phyloP scores from a whole-genome alignment of 2,888 invertebrate species.

The Pollenia griseotomentosa region DNA sequence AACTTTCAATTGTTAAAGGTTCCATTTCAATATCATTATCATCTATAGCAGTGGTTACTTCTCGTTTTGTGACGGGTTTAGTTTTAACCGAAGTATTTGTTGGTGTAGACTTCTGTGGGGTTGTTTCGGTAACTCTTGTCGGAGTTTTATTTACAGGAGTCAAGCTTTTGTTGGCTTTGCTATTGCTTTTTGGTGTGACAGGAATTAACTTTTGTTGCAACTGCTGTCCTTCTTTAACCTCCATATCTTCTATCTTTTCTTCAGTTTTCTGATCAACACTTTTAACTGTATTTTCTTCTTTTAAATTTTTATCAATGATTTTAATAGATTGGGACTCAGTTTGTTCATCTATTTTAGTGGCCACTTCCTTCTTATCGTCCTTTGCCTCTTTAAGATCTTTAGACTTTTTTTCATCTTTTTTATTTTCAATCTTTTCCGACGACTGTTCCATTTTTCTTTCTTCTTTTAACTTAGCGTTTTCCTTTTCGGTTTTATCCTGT shows the following conservation, averaged over 20 bases:
- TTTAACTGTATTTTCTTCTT: slow-evolving; percentile 47
- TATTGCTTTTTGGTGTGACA: slow-evolving; percentile 43
- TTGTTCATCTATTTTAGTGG: slow-evolving; percentile 40
- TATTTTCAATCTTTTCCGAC: slow-evolving; percentile 40
- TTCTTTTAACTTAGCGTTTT: slow-evolving; percentile 61
- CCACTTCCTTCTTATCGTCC: slow-evolving; percentile 42
- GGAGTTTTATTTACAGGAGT: slow-evolving; percentile 57
- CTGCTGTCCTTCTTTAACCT: slow-evolving; percentile 58
- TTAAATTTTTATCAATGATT: slow-evolving; percentile 50
- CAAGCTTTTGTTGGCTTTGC: slow-evolving; percentile 38
- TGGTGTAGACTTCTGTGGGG: slow-evolving; percentile 42
- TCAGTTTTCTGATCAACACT: slow-evolving; percentile 43
- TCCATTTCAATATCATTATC: slow-evolving; percentile 80
- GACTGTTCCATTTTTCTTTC: slow-evolving; percentile 63
- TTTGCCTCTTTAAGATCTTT: slow-evolving; percentile 49
- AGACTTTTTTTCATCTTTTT: slow-evolving; percentile 57
- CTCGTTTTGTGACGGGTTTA: slow-evolving; percentile 31
- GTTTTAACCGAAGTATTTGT: slow-evolving; percentile 34
- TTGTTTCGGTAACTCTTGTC: slow-evolving; percentile 55
- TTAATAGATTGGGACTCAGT: slow-evolving; percentile 34
- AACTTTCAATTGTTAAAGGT: slow-evolving; percentile 75
- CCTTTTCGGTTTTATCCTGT: slow-evolving; percentile 73
- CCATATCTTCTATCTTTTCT: slow-evolving; percentile 64
- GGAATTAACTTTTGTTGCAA: slow-evolving; percentile 45
- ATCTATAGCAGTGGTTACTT: slow-evolving; percentile 58